Evolutionary conservation across 2,888 invertebrate genomes (phyloP), one percentile per base, ranked within the genome.

Genomic region (Micoletzkya japonica): DNA sequence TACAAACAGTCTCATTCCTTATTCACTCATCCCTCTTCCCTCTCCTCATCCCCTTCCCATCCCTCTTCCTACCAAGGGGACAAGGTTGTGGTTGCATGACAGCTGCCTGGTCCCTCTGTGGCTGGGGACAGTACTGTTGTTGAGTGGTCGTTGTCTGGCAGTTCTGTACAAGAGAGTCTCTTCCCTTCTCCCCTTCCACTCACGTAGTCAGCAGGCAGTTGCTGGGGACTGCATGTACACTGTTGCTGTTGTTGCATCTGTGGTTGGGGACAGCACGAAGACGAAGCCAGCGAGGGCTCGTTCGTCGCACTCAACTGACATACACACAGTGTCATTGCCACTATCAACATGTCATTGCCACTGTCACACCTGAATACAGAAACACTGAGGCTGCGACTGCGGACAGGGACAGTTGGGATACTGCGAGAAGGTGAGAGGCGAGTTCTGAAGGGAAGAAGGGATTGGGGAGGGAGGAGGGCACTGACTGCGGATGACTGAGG

Each of bases 61-160:
- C 17, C n/a, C 17, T 49, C 17, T 49, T 49, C 44, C 34, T 56
- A 82, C 81, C 82, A 57, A 82, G 79, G 59, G 84, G 82, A 73
- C 84, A 84, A 24, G 83, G 79, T 73, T 83, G 84, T 63, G 84
- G 83, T 73, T 83, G 83, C 39, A 79, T 77, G 60, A 82, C 77
- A 30, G 76, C 26, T 57, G 77, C 72, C 54, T 74, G 72, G 36
- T 80, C 78, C 59, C 80, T 80, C 57, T 76, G 74, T 17, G 63
- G 71, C 54, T 71, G 73, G 54, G 82, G 82, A 67, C 82, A 82
- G 73, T 82, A 82, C 71, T 82, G 82, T 71, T 82, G 82, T 70
- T 83, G 81, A 59, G 82, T 82, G 64, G 82, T 81, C 56, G 81
- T 82, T 17, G 81, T 82, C 71, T 81, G 80, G 59, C 81, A 81